Base-by-base conservation (phyloP, 2,797 vertebrate genomes). In the Adelosebastes latens region DNA sequence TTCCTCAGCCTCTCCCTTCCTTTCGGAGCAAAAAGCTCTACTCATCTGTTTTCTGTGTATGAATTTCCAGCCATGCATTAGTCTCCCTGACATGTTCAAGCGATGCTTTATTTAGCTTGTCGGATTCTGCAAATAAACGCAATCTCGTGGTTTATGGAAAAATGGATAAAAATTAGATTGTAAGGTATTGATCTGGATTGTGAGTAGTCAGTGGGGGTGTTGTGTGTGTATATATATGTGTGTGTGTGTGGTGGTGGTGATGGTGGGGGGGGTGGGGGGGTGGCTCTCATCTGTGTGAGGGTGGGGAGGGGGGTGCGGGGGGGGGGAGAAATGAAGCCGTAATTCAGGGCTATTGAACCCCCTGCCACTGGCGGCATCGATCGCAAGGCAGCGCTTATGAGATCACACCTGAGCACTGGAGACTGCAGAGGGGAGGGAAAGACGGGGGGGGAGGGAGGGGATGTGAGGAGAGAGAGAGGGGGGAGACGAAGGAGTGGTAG, bases 61-160 rank as follows among this genome's bases (percentile, higher is more conserved):
- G 92, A 94, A 93, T 94, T 94, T 95, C 91, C 87, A 90, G 89
- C 90, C 91, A 85, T 92, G 91, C 85, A 88, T 92, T 95, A 93
- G 91, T 94, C 80, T 93, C 90, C 75, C 89, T 84, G 81, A 94
- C 84, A 92, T 92, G 84, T 93, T 94, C 93, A 95, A 94, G 93
- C 85, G 88, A 93, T 95, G 94, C 94, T 97, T 98, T 98, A 97
- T 97, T 98, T 98, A 97, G 97, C 97, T 96, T 98, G 97, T 98
- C 97, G 96, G 97, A 97, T 98, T 97, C 96, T 97, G 96, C 97
- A 97, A 97, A 98, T 99, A 99, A 98, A 98, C 96, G 96, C 98
- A 98, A 98, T 98, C 97, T 97, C 96, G 92, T 96, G 97, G 97
- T 99, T 99, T 99, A 99, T 99, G 97, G 98, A 98, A 97, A 98